phyloP scores from a whole-genome alignment of 2,888 invertebrate species.

The Drosophila histrio region DNA sequence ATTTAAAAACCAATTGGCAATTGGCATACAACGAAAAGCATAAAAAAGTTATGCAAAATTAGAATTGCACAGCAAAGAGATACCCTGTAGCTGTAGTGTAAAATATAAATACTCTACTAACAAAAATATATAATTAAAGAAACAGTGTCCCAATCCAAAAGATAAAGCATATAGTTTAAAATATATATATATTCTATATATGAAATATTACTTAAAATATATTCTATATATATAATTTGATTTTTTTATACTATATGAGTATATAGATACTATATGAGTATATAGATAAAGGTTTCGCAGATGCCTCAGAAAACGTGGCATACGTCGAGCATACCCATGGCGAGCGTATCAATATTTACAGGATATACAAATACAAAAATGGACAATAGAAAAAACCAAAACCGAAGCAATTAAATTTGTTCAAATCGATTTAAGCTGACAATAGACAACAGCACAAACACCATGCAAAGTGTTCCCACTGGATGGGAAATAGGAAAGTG shows the following conservation, averaged over 20 bases:
- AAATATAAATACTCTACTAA: background rate
- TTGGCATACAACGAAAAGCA: conserved; percentile 51
- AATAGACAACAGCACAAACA: conserved; percentile 40
- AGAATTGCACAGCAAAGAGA: background rate
- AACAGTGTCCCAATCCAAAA: no score
- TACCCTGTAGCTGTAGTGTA: conserved; percentile 29
- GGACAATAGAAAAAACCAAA: conserved; percentile 33
- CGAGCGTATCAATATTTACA: background rate
- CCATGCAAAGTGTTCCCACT: conserved; percentile 28
- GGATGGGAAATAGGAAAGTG: background rate
- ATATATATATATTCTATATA: no score
- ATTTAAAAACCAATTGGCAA: conserved; percentile 76
- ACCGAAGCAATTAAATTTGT: conserved; percentile 78
- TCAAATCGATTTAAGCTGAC: conserved; percentile 76
- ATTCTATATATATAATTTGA: no score
- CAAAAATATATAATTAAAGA: no score
- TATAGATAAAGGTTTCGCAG: background rate
- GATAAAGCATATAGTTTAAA: no score
- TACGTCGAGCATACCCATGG: background rate
- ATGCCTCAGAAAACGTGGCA: background rate
- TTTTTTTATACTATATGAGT: no score
- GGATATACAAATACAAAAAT: conserved; percentile 26
- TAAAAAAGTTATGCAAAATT: background rate
- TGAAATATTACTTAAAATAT: no score
- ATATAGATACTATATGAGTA: background rate